Evolutionary conservation across 1,140 invertebrate species (phyloP).

Genomic region (Calliopsis andreniformis): DNA sequence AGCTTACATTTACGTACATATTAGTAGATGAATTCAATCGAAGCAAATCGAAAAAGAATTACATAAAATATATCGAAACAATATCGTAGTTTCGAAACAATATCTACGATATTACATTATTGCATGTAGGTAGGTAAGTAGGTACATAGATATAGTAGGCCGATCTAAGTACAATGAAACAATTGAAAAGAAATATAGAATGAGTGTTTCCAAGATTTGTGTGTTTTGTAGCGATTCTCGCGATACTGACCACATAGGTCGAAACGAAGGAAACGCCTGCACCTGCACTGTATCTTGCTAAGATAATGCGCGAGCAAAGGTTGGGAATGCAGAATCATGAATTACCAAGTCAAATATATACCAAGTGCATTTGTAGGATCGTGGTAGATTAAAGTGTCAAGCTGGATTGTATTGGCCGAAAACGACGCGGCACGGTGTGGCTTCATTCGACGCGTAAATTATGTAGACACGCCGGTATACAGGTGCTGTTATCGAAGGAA

Average conservation of each 20-base stretch:
- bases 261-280: too few relatives aligned
- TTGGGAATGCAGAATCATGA: not conserved
- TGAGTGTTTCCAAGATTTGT: too few relatives aligned
- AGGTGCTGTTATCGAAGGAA: slow-evolving; percentile 53
- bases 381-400: slow-evolving; percentile 52
- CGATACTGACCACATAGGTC: not conserved
- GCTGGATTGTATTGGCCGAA: slow-evolving; percentile 51
- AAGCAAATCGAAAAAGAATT: too few relatives aligned
- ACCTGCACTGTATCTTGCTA: not conserved
- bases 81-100: too few relatives aligned
- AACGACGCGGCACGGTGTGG: slow-evolving; percentile 47
- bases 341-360: slow-evolving; percentile 50
- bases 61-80: too few relatives aligned
- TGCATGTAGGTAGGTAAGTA: too few relatives aligned
- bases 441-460: slow-evolving; percentile 56
- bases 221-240: not conserved
- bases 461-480: slow-evolving; percentile 49
- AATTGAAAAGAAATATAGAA: too few relatives aligned
- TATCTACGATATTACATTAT: too few relatives aligned
- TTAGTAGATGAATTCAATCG: too few relatives aligned
- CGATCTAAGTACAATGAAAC: too few relatives aligned
- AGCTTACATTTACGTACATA: too few relatives aligned
- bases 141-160: too few relatives aligned
- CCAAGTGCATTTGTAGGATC: slow-evolving; percentile 52
- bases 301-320: not conserved